Evolutionary conservation across 2,797 vertebrate genomes (phyloP).

Genomic region (Sebastes vulpes): DNA sequence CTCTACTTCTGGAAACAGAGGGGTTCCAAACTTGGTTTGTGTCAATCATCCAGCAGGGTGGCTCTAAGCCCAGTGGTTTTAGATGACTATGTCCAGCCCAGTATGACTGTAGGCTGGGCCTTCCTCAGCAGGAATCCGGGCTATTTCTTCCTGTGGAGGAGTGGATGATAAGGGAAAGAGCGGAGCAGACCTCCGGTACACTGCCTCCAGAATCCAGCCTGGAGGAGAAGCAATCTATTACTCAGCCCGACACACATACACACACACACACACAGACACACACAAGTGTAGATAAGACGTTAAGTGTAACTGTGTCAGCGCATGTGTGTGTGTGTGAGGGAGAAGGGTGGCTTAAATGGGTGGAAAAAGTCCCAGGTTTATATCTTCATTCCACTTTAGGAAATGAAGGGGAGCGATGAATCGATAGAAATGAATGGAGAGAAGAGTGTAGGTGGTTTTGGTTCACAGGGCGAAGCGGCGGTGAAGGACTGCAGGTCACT

Average conservation of each 20-base stretch:
- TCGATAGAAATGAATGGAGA: conserved; percentile 41
- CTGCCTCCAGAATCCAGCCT: conserved; percentile 20
- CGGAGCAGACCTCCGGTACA: conserved; percentile 8
- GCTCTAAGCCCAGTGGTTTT: conserved; percentile 20
- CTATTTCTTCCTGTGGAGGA: conserved; percentile 32
- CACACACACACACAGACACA: background rate
- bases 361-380: conserved; percentile 29
- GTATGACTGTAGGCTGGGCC: conserved; percentile 2
- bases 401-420: conserved; percentile 58
- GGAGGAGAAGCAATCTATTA: conserved; percentile 55
- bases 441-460: conserved; percentile 19
- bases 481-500: conserved; percentile 53
- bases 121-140: conserved; percentile 19
- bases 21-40: background rate
- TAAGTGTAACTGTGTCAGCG: background rate
- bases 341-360: conserved; percentile 38
- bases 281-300: conserved; percentile 18
- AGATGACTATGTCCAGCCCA: background rate
- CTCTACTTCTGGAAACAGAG: background rate
- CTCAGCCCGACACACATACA: conserved; percentile 1
- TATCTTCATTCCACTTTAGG: conserved; percentile 62
- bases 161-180: conserved; percentile 33
- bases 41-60: conserved; percentile 8
- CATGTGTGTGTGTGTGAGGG: background rate
- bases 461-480: conserved; percentile 9